Percentiles rank a stretch among this genome's conserved stretches.
These are phyloP conservation scores for Lycorma delicatula DNA, from an alignment of 1,140 invertebrate species.

Conservation along the genomic window DNA sequence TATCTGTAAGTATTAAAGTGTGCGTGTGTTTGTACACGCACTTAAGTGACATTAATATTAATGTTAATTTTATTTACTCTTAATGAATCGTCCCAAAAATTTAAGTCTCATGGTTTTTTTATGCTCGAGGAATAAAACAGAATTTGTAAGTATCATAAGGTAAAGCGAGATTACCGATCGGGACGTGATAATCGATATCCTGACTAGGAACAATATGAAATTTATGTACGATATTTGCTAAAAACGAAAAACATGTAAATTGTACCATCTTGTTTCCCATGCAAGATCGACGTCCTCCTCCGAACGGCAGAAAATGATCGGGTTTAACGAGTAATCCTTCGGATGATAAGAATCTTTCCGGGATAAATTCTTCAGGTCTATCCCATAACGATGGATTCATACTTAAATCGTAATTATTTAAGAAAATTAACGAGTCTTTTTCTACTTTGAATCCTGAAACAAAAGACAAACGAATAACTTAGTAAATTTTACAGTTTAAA, in stretches of 20 bases:
- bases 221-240: conserved; percentile 54
- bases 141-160: conserved; percentile 30
- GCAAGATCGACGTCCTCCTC: conserved; percentile 76
- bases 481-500: no score
- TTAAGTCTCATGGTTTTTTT: no score
- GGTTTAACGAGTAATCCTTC: conserved; percentile 38
- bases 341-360: conserved; percentile 59
- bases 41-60: no score
- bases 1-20: no score
- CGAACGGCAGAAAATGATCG: conserved; percentile 76
- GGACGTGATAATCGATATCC: conserved; percentile 22
- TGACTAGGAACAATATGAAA: conserved; percentile 22
- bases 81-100: no score
- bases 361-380: conserved; percentile 58
- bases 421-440: conserved; percentile 73
- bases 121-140: no score
- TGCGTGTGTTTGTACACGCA: no score
- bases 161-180: conserved; percentile 30
- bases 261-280: conserved; percentile 79
- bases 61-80: no score
- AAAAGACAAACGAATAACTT: no score
- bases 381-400: conserved; percentile 64
- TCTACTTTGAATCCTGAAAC: conserved; percentile 52
- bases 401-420: conserved; percentile 83
- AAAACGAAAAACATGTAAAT: conserved; percentile 59